A percentile compares a stretch with the other conserved stretches of the same genome.
Evolutionary conservation across 2,888 invertebrate genomes (phyloP).

Genomic region (Leptopilina syphax): DNA sequence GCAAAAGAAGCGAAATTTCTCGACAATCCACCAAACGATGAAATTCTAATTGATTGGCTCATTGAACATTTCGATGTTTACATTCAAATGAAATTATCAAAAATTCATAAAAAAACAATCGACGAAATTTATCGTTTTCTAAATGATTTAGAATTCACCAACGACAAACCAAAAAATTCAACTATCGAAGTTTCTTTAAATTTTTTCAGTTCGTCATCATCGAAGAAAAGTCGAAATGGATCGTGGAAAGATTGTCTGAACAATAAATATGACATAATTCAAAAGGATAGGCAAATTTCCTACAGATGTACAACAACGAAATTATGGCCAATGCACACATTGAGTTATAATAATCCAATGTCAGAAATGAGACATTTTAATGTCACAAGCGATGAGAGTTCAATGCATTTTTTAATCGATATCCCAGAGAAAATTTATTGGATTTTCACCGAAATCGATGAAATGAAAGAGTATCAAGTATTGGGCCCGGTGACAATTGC

Average conservation of each 20-base stretch:
- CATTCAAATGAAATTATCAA: background rate
- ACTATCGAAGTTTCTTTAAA: background rate
- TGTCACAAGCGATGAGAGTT: background rate
- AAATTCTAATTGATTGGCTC: background rate
- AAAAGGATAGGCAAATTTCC: background rate
- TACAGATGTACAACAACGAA: conserved; percentile 1
- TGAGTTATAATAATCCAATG: conserved; percentile 1
- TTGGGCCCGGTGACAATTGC: background rate
- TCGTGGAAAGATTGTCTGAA: conserved; percentile 14
- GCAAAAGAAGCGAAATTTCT: conserved; percentile 4
- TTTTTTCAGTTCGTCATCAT: background rate
- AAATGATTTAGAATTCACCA: background rate
- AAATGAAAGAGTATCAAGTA: background rate
- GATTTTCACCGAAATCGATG: background rate
- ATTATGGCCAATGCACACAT: conserved; percentile 27
- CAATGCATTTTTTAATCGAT: background rate
- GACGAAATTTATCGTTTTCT: background rate
- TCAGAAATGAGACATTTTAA: conserved; percentile 10
- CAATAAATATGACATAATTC: background rate
- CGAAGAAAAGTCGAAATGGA: background rate
- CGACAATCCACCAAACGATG: background rate
- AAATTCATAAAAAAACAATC: background rate
- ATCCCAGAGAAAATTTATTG: background rate
- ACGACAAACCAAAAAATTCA: background rate
- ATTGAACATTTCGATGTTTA: conserved; percentile 4